phyloP scores from a whole-genome alignment of 2,888 invertebrate genomes.

The Alcis repandata region DNA sequence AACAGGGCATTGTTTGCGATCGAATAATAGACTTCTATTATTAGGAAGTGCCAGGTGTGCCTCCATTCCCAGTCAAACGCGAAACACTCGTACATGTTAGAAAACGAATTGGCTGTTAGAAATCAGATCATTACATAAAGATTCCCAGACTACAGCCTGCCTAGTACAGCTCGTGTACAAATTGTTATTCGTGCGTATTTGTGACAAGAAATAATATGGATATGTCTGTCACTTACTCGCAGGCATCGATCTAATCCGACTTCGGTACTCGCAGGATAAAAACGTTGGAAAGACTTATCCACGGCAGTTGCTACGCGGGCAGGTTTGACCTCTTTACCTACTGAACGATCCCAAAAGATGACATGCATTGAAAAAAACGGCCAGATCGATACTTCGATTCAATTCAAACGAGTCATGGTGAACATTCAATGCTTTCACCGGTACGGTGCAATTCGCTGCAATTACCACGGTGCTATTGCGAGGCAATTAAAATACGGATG shows the following conservation, averaged over 20 bases:
- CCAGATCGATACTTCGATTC: slow-evolving; percentile 43
- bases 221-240: too few relatives aligned
- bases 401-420: slow-evolving; percentile 47
- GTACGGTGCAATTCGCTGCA: slow-evolving; percentile 61
- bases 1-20: slow-evolving; percentile 6
- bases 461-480: slow-evolving; percentile 61
- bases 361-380: slow-evolving; percentile 40
- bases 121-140: neutral
- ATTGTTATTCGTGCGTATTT: too few relatives aligned
- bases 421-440: slow-evolving; percentile 64
- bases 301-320: too few relatives aligned
- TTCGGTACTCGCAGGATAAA: too few relatives aligned
- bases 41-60: neutral
- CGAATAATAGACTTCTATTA: neutral
- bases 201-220: too few relatives aligned
- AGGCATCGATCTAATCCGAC: too few relatives aligned
- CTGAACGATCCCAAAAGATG: slow-evolving; percentile 30
- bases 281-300: too few relatives aligned
- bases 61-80: slow-evolving; percentile 3
- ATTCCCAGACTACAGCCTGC: neutral
- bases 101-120: neutral
- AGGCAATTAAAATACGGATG: slow-evolving; percentile 71
- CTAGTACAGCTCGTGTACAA: too few relatives aligned
- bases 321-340: slow-evolving; percentile 36
- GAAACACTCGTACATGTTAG: neutral